Evolutionary conservation across 23 tunicate species (phyloP).

Genomic region (Trididemnum clinides): DNA sequence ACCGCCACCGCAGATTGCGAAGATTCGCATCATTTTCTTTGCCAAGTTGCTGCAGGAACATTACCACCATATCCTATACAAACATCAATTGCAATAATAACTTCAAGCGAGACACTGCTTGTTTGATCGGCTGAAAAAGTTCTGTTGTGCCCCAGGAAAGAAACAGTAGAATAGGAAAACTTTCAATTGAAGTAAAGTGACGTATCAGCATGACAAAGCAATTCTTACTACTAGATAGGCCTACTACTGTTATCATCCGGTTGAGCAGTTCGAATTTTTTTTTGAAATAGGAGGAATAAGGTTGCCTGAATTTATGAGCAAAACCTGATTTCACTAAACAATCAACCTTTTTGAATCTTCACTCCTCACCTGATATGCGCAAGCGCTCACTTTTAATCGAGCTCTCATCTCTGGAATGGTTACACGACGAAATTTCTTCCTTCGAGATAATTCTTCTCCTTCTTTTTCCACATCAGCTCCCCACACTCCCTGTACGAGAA

Average conservation of each 20-base stretch:
- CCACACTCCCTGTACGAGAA: constrained; percentile 96
- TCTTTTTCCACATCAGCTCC: constrained; percentile 66
- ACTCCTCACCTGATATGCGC: constrained; percentile 89
- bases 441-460: constrained; percentile 54
- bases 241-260: too few species aligned
- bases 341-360: not conserved
- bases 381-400: constrained; percentile 56
- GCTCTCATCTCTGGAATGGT: constrained; percentile 83
- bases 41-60: constrained; percentile 70
- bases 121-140: too few species aligned
- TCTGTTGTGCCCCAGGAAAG: too few species aligned
- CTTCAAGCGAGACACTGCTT: too few species aligned
- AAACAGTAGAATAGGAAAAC: too few species aligned
- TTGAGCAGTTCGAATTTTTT: too few species aligned
- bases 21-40: constrained; percentile 71
- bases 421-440: constrained; percentile 61
- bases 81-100: too few species aligned
- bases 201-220: too few species aligned
- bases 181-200: too few species aligned
- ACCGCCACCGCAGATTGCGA: constrained; percentile 83
- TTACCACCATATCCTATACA: constrained; percentile 93
- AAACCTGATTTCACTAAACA: not conserved
- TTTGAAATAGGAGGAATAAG: too few species aligned
- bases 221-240: too few species aligned
- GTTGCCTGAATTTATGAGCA: not conserved